Evolutionary conservation across 64 coral and sea anemone species (phyloP), one percentile per base, ranked within the genome.

Genomic region (Stichodactyla mertensii): DNA sequence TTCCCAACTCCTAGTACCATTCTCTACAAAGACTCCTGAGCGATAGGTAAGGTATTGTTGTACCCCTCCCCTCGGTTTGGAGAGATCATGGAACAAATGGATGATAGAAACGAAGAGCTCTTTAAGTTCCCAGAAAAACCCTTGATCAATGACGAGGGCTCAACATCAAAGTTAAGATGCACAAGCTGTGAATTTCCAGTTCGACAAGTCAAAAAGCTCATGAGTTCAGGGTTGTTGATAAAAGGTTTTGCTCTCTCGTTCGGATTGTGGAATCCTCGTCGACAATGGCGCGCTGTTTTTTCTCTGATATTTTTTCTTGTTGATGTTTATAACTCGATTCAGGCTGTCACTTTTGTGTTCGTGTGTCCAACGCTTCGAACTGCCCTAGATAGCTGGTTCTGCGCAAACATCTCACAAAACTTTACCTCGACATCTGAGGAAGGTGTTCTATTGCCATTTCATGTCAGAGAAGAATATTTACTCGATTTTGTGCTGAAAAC

Each of bases 191-290:
- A 22, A 19, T 54, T 16, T 53, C 78, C 77, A 15, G 12, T 79
- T 51, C 77, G 77, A 51, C 36, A 22, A n/a, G 78, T 81, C 16
- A 52, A 81, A 19, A 81, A 51, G n/a, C 6, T 81, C 78, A 19
- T 81, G 51, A 81, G 78, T 52, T 87, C 85, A 4, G 84, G 84
- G 26, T 61, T 77, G 55, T 52, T 94, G 52, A 58, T 94, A 56
- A 90, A 94, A 16, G 66, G 52, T 1, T 54, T 59, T 28, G 88
- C 88, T 4, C 58, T 84, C 10, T n/a, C 84, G 80, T 88, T 87
- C 16, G 90, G 90, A 14, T 82, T 92, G 52, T 92, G 88, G 92
- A 87, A 87, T 27, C 84, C 88, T 71, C 69, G 85, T 26, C 85
- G 79, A 84, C 82, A 81, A 71, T 87, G 58, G 57, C 92, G 88